Base-by-base conservation (phyloP, 2,113 vertebrate genomes). In the Otocyon megalotis region DNA sequence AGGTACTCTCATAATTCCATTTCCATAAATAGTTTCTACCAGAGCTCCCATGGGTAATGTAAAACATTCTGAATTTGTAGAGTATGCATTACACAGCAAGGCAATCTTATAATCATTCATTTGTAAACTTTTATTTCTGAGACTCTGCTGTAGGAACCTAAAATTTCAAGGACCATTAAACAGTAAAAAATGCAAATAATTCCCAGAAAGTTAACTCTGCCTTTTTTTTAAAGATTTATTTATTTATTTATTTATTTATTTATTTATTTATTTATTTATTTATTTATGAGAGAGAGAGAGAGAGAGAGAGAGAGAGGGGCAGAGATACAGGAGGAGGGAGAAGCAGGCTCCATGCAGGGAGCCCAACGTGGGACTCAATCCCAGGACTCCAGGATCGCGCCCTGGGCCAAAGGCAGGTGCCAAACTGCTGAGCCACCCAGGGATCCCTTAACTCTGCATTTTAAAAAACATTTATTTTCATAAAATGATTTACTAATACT, bases 51-150 rank as follows among this genome's bases (percentile, higher is more conserved):
- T 99, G 11, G 99, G 99, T 97, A 99, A 99, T 0, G 99, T 99
- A 98, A 99, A 99, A 98, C 99, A 99, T 98, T 99, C 99, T 0
- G 99, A 99, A 98, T 99, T 99, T 89, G 99, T 99, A 97, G 99
- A 99, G 97, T 99, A 99, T 89, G 99, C 99, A 90, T 99, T 99
- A 95, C 99, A 99, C 85, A 99, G 98, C 97, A 99, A 98, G 22
- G 99, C 99, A 87, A 99, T 99, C 99, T 99, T 99, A 97, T 99
- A 99, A 98, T 99, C 99, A 24, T 99, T 99, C 99, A 99, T 99
- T 77, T 99, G 99, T 95, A 99, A 99, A 90, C 99, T 99, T 97
- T 99, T 99, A 98, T 99, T 99, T 89, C 99, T 99, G 80, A 99
- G 98, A 30, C 99, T 99, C 98, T 99, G 99, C 92, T 99, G 99